phyloP scores from a whole-genome alignment of 1,140 invertebrate genomes.

The Meloidogyne hapla region DNA sequence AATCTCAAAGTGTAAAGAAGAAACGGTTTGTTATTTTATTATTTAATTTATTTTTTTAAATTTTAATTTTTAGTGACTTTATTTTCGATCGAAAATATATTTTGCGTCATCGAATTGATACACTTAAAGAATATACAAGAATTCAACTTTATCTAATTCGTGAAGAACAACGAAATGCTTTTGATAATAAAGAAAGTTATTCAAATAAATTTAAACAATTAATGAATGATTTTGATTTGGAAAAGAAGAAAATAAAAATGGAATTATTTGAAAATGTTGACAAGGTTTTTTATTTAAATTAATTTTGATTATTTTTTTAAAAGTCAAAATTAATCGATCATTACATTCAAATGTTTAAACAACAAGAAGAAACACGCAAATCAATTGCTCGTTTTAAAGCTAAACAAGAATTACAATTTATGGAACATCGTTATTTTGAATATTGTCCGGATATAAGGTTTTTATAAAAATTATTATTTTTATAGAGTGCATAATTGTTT shows the following conservation, averaged over 20 bases:
- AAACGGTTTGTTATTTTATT: no score
- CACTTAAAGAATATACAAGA: conserved; percentile 12
- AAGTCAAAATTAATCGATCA: not conserved
- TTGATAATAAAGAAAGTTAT: not conserved
- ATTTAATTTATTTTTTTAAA: no score
- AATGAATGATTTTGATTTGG: conserved; percentile 4
- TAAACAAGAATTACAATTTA: not conserved
- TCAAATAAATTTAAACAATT: conserved; percentile 1
- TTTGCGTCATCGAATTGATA: conserved; percentile 2
- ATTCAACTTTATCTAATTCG: conserved; percentile 7
- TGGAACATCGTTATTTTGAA: not conserved
- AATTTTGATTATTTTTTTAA: not conserved
- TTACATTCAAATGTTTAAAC: not conserved
- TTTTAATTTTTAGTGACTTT: not conserved
- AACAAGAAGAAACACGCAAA: not conserved
- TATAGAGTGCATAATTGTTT: no score
- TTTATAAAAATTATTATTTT: no score
- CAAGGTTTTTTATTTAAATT: not conserved
- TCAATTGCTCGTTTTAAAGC: not conserved
- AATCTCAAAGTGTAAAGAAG: no score
- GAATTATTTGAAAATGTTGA: not conserved
- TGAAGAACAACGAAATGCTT: not conserved
- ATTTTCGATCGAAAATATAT: not conserved
- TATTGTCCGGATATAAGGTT: not conserved
- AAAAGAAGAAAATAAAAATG: conserved; percentile 12